These are phyloP conservation scores for Plumapathes pennacea DNA, from an alignment of 92 coral and sea anemone genomes.

Conservation along the genomic window DNA sequence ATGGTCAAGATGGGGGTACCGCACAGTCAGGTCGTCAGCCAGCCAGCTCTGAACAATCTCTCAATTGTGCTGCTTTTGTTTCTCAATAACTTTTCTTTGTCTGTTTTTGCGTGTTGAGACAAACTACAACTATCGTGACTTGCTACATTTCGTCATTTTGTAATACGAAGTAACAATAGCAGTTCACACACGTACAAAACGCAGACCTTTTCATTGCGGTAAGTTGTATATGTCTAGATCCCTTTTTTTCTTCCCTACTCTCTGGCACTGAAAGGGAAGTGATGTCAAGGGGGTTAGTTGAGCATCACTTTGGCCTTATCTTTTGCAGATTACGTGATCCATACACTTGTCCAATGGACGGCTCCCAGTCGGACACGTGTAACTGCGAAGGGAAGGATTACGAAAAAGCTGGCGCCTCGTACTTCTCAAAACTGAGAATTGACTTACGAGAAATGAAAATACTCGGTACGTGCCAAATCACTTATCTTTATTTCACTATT, in stretches of 20 bases:
- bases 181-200: not conserved
- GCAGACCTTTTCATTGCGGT: too few relatives aligned
- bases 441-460: slow-evolving; percentile 70
- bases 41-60: too few relatives aligned
- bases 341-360: slow-evolving; percentile 67
- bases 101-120: not conserved
- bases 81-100: not conserved
- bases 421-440: slow-evolving; percentile 82
- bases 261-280: too few relatives aligned
- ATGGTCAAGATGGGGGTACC: too few relatives aligned
- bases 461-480: slow-evolving; percentile 71
- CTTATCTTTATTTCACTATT: too few relatives aligned
- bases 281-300: too few relatives aligned
- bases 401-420: slow-evolving; percentile 79
- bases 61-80: too few relatives aligned
- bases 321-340: slow-evolving; percentile 71
- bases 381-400: slow-evolving; percentile 67
- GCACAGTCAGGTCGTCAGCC: too few relatives aligned
- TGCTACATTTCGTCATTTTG: not conserved
- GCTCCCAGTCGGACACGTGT: slow-evolving; percentile 71
- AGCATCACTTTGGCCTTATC: too few relatives aligned
- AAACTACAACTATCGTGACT: not conserved
- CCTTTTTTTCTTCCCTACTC: too few relatives aligned
- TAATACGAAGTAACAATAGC: not conserved
- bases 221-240: too few relatives aligned